Conservation (phyloP, 2,888 invertebrate genomes). For the Argyra leucocephala region DNA sequence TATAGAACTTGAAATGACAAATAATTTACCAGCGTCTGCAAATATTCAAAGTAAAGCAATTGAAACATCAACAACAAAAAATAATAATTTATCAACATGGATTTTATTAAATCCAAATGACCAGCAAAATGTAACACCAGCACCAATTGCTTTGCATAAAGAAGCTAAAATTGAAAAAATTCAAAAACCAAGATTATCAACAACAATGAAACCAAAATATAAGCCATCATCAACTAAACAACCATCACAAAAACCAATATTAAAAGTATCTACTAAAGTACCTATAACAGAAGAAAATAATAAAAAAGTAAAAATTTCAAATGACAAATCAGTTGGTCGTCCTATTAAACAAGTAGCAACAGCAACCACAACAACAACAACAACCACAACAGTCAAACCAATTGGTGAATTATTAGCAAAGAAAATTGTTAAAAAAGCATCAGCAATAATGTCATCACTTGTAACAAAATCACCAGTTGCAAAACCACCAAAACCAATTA, state of each 20-base stretch:
- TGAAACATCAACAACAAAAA: constrained; percentile 49
- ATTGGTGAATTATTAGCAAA: constrained; percentile 30
- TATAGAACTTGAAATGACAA: constrained; percentile 45
- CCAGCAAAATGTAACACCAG: constrained; percentile 30
- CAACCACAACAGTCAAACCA: constrained; percentile 29
- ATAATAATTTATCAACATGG: constrained; percentile 67
- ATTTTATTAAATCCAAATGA: constrained; percentile 52
- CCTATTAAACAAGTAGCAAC: no score
- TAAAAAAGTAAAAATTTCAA: constrained; percentile 12
- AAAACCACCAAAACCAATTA: constrained; percentile 21
- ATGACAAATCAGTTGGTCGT: constrained; percentile 26
- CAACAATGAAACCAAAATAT: constrained; percentile 18
- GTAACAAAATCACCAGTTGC: not conserved
- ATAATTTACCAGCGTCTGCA: constrained; percentile 21
- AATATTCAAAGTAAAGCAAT: constrained; percentile 21
- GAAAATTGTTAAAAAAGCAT: constrained; percentile 25
- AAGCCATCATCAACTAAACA: not conserved
- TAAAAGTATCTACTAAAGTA: not conserved
- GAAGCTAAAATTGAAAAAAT: constrained; percentile 23
- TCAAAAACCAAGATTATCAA: constrained; percentile 20
- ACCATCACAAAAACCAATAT: not conserved
- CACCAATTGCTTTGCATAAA: constrained; percentile 15
- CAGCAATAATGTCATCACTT: constrained; percentile 23
- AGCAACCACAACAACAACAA: constrained; percentile 23
- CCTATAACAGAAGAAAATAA: not conserved